Evolutionary conservation across 2,113 vertebrate genomes (phyloP).

Genomic region (Marmota monax): DNA sequence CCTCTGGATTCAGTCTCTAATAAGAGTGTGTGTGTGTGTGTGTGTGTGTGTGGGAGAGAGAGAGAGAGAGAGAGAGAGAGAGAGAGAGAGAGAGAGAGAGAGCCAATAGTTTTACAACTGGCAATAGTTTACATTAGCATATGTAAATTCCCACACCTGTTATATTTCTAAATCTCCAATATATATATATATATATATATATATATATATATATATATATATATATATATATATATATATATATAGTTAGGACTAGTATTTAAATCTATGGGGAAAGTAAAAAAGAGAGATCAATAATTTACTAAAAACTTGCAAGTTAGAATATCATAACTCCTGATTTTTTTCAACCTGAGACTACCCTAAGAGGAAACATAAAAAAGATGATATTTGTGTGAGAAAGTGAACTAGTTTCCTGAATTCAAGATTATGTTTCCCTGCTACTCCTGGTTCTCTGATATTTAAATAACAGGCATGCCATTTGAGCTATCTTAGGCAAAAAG

Average conservation of each 20-base stretch:
- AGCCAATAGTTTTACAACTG: slow-evolving; percentile 50
- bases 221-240: too few relatives aligned
- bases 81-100: too few relatives aligned
- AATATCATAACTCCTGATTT: slow-evolving; percentile 5
- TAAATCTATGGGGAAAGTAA: slow-evolving; percentile 21
- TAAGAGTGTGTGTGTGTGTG: too few relatives aligned
- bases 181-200: neutral
- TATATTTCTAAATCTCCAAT: slow-evolving; percentile 50
- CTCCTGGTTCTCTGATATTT: neutral
- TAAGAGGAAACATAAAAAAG: slow-evolving; percentile 29
- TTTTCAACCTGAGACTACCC: neutral
- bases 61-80: neutral
- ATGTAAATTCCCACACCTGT: slow-evolving; percentile 52
- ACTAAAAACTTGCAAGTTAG: slow-evolving; percentile 56
- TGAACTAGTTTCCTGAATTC: neutral
- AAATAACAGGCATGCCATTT: neutral
- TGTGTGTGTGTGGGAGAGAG: too few relatives aligned
- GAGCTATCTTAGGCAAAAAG: neutral
- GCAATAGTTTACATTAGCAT: slow-evolving; percentile 23
- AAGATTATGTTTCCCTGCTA: neutral
- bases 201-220: neutral
- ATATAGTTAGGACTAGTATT: slow-evolving; percentile 35
- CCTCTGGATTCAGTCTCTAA: too few relatives aligned
- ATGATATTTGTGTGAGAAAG: neutral
- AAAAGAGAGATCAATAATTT: neutral